phyloP scores from a whole-genome alignment of 2,797 vertebrate species.

The Tenualosa thibaudeaui region DNA sequence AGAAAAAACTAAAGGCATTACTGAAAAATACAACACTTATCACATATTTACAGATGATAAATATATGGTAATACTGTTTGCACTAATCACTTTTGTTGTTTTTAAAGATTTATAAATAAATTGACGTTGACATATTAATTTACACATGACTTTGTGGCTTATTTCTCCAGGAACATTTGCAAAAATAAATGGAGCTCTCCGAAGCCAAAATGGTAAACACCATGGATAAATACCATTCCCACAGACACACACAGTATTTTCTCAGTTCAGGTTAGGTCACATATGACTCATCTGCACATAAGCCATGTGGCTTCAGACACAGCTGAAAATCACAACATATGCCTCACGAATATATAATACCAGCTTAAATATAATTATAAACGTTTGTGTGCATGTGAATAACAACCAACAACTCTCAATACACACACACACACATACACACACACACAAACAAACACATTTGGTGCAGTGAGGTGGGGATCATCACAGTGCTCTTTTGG shows the following conservation, averaged over 20 bases:
- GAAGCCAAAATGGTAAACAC: neutral
- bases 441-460: slow-evolving; percentile 3
- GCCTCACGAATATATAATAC: neutral
- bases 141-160: too few species aligned
- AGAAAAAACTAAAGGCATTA: too few species aligned
- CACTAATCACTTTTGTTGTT: too few species aligned
- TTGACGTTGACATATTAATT: too few species aligned
- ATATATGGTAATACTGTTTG: too few species aligned
- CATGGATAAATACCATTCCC: neutral
- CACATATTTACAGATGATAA: too few species aligned
- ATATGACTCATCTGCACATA: neutral
- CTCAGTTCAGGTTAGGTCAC: neutral
- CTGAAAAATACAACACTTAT: too few species aligned
- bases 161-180: neutral
- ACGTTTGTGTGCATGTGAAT: neutral
- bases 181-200: neutral
- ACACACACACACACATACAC: neutral
- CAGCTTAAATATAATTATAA: neutral
- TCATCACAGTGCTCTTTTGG: neutral
- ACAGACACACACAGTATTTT: neutral
- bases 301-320: neutral
- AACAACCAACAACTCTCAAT: neutral
- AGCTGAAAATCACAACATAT: neutral
- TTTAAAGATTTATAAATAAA: too few species aligned
- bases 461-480: neutral